These are phyloP conservation scores for Portevinia maculata DNA, from an alignment of 2,888 invertebrate species.

Conservation along the genomic window DNA sequence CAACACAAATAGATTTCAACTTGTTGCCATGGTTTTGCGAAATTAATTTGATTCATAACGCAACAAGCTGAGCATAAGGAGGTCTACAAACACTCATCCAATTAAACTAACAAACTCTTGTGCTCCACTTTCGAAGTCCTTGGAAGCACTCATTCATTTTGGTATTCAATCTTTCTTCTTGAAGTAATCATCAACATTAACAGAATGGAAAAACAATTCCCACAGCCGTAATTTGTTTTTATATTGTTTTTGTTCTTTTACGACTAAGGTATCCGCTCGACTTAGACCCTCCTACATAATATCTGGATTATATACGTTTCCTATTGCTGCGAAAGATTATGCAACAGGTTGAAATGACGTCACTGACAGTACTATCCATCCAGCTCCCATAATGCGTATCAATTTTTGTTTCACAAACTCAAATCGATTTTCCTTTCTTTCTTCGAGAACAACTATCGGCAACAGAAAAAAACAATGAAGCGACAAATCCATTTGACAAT, in stretches of 20 bases:
- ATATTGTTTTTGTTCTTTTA: no score
- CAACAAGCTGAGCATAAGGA: no score
- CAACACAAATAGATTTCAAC: background rate
- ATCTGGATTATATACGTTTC: no score
- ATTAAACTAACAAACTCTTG: background rate
- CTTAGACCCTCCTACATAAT: no score
- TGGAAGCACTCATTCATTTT: background rate
- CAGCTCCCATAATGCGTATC: background rate
- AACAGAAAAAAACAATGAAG: background rate
- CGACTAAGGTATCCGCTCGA: no score
- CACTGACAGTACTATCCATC: constrained; percentile 3
- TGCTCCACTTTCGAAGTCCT: constrained; percentile 2
- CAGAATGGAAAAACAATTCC: constrained; percentile 8
- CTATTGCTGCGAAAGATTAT: constrained; percentile 12
- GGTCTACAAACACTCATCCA: background rate
- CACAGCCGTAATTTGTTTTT: constrained; percentile 9
- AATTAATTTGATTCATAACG: no score
- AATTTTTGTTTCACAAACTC: constrained; percentile 3
- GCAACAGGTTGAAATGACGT: constrained; percentile 2
- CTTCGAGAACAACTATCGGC: background rate
- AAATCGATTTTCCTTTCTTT: constrained; percentile 7
- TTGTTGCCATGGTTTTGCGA: constrained; percentile 1
- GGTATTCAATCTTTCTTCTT: background rate
- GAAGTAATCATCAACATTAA: constrained; percentile 12
- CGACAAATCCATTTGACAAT: background rate